Conservation (phyloP, 2,113 vertebrate genomes). For the Crotalus viridis region DNA sequence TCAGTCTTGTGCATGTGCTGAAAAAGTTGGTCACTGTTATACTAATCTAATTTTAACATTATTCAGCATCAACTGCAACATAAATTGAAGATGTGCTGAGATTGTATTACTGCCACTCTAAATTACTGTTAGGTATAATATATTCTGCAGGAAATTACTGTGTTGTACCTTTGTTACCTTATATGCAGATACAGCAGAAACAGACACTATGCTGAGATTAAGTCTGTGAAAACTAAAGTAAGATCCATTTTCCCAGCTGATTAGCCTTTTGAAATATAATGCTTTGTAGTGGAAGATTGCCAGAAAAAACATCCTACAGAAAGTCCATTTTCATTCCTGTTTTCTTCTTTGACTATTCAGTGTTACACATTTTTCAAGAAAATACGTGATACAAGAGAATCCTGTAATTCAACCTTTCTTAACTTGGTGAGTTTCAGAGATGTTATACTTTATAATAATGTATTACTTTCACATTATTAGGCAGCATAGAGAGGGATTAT, state of each 20-base stretch:
- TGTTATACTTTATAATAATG: not conserved
- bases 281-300: not conserved
- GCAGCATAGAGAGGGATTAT: not conserved
- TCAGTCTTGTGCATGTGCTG: not conserved
- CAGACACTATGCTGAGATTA: conserved; percentile 20
- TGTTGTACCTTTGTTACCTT: not conserved
- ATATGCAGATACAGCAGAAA: not conserved
- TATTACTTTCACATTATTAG: not conserved
- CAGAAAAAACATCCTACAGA: not conserved
- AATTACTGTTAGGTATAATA: not conserved
- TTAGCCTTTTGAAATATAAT: not conserved
- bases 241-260: not conserved
- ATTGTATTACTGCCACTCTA: not conserved
- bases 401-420: not conserved
- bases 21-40: not conserved
- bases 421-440: not conserved
- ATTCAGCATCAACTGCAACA: not conserved
- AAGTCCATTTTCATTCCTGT: not conserved
- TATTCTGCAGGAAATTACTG: conserved; percentile 16
- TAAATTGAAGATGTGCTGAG: conserved; percentile 10
- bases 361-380: not conserved
- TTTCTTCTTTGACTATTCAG: not conserved
- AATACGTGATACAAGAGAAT: not conserved
- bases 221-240: not conserved
- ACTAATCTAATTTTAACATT: conserved; percentile 21